These are phyloP conservation scores for Brachyistius frenatus DNA, from an alignment of 2,113 vertebrate genomes.

Conservation along the genomic window DNA sequence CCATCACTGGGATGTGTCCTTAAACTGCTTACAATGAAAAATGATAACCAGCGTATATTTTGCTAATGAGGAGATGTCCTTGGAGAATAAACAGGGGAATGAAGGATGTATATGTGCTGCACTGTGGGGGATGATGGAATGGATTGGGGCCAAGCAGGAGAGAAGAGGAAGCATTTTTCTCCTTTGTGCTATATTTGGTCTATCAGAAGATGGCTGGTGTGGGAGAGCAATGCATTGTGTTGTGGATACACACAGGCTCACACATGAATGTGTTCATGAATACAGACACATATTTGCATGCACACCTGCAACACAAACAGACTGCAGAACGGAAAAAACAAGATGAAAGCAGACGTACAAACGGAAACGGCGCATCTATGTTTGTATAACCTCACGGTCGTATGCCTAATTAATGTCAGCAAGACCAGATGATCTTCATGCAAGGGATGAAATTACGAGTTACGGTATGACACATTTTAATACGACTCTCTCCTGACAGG, in stretches of 20 bases:
- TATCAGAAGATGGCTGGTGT: slow-evolving; percentile 78
- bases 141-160: slow-evolving; percentile 78
- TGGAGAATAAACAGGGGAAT: slow-evolving; percentile 70
- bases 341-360: slow-evolving; percentile 23
- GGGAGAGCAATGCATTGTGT: slow-evolving; percentile 73
- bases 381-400: not conserved
- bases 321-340: slow-evolving; percentile 14
- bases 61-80: slow-evolving; percentile 77
- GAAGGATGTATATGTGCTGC: slow-evolving; percentile 75
- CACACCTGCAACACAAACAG: slow-evolving; percentile 57
- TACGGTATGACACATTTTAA: not conserved
- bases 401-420: not conserved
- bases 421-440: not conserved
- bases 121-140: slow-evolving; percentile 79
- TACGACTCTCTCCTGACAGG: slow-evolving; percentile 79
- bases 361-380: slow-evolving; percentile 1
- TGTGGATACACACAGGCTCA: slow-evolving; percentile 43
- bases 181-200: slow-evolving; percentile 83
- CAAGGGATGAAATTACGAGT: not conserved
- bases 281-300: slow-evolving; percentile 51
- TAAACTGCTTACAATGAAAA: slow-evolving; percentile 64
- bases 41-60: slow-evolving; percentile 71
- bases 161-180: slow-evolving; percentile 78
- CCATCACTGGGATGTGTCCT: slow-evolving; percentile 51
- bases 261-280: slow-evolving; percentile 54